Evolutionary conservation across 2,888 invertebrate species (phyloP).

Genomic region (Eupithecia dodoneata): DNA sequence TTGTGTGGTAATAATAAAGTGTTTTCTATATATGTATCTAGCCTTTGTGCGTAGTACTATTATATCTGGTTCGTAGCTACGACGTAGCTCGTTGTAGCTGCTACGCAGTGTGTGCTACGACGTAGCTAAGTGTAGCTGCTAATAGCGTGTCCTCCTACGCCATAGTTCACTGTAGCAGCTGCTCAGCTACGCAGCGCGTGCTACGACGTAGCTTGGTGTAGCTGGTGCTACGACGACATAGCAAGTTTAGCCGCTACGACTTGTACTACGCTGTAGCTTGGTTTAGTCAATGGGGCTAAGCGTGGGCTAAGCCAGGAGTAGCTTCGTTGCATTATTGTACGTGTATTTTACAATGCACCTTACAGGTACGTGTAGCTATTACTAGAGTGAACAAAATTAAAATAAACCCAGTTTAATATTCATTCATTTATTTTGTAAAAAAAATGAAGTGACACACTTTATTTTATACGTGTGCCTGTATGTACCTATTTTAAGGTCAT

Average conservation of each 20-base stretch:
- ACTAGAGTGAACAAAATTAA: background rate
- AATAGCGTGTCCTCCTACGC: too few species aligned
- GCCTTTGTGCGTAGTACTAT: background rate
- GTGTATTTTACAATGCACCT: background rate
- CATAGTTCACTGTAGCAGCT: too few species aligned
- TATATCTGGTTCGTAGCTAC: background rate
- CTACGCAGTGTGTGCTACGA: background rate
- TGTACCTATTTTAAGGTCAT: background rate
- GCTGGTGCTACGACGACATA: constrained; percentile 41
- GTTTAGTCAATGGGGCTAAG: too few species aligned
- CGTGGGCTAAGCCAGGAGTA: background rate
- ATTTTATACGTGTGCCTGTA: background rate
- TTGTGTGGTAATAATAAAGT: too few species aligned
- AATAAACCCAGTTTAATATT: background rate
- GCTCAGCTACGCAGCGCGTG: background rate
- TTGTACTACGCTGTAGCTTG: background rate
- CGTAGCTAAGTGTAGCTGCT: background rate
- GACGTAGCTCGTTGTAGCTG: background rate
- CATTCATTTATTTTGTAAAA: background rate
- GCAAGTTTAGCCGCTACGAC: background rate
- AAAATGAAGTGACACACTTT: background rate
- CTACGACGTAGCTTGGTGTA: background rate
- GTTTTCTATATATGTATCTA: too few species aligned
- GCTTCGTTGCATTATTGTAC: background rate
- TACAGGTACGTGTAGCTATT: background rate